Base-by-base conservation (phyloP, 1,140 invertebrate species). In the Pollicipes pollicipes region DNA sequence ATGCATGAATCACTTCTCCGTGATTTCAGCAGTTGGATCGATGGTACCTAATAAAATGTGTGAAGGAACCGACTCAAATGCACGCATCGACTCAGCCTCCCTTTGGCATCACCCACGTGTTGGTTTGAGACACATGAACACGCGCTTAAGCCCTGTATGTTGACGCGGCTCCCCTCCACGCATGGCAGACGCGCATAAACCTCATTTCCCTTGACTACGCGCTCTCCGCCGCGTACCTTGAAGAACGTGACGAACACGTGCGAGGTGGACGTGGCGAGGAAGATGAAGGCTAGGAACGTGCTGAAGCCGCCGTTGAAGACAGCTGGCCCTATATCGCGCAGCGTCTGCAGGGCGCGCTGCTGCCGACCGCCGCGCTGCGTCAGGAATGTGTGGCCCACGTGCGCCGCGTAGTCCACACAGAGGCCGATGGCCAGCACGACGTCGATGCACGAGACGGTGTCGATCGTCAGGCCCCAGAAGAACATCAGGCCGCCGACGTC, bases 321-420 rank as follows among this genome's bases (percentile, higher is more conserved):
- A 17, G 91, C 91, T 32, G 87, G 83, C 27, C 91, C 89, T 72
- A 92, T 90, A 70, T 87, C 84, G 0, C 83, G 84, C 0, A 95
- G 83, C 0, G 91, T 88, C 68, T 84, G 82, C 28, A 87, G 79
- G 0, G 86, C 84, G 74, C 90, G 80, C 30, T 86, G 83, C 26
- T 82, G 77, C 68, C 86, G 83, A 73, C 83, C 79, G 29, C 85
- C 85, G 69, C 79, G 80, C 29, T 80, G 76, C 29, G 30, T 30
- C 24, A 74, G 64, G 68, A 74, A 75, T 35, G 73, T 72, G 70
- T 75, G 73, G n/a, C 89, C 90, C 17, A 94, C 87, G 78, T 95
- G 91, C 10, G 90, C 90, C 0, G 90, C 90, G 74, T 93, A 91
- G 81, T 95, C 91, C 0, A 94, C 90, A 76, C 90, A 91, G 37